phyloP scores from a whole-genome alignment of 2,888 invertebrate species.

The Chalcis sispes region DNA sequence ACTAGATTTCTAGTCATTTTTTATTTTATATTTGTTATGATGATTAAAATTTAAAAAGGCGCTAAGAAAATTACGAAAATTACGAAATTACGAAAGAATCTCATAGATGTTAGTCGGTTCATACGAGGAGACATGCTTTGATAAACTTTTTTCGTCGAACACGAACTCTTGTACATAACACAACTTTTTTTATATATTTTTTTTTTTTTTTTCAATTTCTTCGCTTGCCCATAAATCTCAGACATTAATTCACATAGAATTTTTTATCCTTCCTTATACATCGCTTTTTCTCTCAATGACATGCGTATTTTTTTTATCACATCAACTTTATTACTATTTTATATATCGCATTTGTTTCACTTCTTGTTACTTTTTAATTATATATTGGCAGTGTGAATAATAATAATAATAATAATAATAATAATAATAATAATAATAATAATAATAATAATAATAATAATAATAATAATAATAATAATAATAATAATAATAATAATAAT shows the following conservation, averaged over 20 bases:
- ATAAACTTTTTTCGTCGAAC: constrained; percentile 55
- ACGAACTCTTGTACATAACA: too few relatives aligned
- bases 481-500: too few relatives aligned
- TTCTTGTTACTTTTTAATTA: too few relatives aligned
- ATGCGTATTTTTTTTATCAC: constrained; percentile 16
- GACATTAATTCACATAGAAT: constrained; percentile 26
- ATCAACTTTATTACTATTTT: background rate
- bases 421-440: too few relatives aligned
- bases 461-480: too few relatives aligned
- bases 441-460: too few relatives aligned
- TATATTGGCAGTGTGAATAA: too few relatives aligned
- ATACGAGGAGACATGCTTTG: constrained; percentile 13
- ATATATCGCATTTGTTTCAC: background rate
- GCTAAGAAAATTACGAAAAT: constrained; percentile 7
- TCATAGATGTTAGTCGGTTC: constrained; percentile 10
- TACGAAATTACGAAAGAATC: constrained; percentile 13
- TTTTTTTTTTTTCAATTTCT: constrained; percentile 12
- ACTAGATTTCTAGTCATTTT: too few relatives aligned
- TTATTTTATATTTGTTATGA: background rate
- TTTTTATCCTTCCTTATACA: background rate
- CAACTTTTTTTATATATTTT: constrained; percentile 37
- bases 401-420: too few relatives aligned
- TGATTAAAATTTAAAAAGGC: constrained; percentile 15
- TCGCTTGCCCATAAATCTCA: constrained; percentile 30
- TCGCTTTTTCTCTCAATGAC: background rate